Base-by-base conservation (phyloP, 1,140 invertebrate species). In the Drosophila rufa region DNA sequence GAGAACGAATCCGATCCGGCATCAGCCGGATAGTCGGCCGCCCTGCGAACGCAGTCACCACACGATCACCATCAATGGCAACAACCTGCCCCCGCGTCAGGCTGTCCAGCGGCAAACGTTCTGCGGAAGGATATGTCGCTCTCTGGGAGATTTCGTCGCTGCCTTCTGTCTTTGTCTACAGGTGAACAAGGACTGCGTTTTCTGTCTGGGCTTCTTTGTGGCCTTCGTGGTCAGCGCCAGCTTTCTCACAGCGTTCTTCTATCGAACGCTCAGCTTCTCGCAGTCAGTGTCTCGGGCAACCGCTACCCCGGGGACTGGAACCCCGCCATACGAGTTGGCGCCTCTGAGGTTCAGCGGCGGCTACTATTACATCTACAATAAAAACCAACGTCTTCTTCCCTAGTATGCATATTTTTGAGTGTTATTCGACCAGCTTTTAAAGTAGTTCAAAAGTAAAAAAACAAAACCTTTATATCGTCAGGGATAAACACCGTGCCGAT, bases 221-320 rank as follows among this genome's bases (percentile, higher is more conserved):
- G 91, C 89, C 11, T 92, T 92, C 42, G 85, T 92, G 53, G 78
- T 92, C 19, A 91, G 91, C 48, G 91, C 80, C 51, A 91, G 87
- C 38, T 92, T 92, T 22, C 74, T 92, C 15, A 92, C 91, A 19
- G 91, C 89, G 40, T 92, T 92, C 68, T 92, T 92, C 53, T 92
- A 92, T 64, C 85, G 85, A 58, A 84, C 91, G 8, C 70, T 92
- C 48, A 85, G 55, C 19, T 57, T 92, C 2, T 82, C 57, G 27
- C 47, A 66, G 1, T 38, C 69, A 3, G 38, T 19, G 8, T 17
- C 75, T 1, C 74, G 81, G 0, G 36, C 50, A 0, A 38, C 59
- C 0, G 19, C 53, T 1, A 48, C 47, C 11, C 11, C 47, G n/a
- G 36, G 43, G 12, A 48, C 45, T 7, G 47, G 43, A 27, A 11